phyloP scores from a whole-genome alignment of 2,797 vertebrate species.

The Lacerta viridis region DNA sequence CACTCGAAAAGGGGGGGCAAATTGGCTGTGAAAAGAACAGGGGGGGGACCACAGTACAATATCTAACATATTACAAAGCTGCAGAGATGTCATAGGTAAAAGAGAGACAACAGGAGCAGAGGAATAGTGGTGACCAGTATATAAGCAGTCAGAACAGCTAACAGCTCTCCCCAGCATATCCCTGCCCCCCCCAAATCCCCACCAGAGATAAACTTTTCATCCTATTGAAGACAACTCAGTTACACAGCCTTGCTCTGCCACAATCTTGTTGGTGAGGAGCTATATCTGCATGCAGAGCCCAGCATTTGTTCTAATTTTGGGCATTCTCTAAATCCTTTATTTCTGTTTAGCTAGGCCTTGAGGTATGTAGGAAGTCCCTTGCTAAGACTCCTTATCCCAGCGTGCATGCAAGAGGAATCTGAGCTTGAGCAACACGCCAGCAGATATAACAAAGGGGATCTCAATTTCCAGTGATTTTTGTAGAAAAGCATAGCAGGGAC shows the following conservation, averaged over 20 bases:
- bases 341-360: neutral
- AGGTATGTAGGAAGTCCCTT: neutral
- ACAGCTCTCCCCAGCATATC: too few relatives aligned
- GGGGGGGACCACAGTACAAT: too few relatives aligned
- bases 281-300: neutral
- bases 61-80: too few relatives aligned
- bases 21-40: too few relatives aligned
- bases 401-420: conserved; percentile 13
- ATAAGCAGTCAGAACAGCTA: too few relatives aligned
- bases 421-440: conserved; percentile 23
- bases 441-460: conserved; percentile 60
- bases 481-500: conserved; percentile 67
- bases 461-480: conserved; percentile 61
- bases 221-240: neutral
- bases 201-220: neutral
- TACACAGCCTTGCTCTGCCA: neutral
- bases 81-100: neutral
- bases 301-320: neutral
- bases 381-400: neutral
- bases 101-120: neutral
- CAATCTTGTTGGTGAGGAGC: neutral
- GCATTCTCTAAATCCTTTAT: conserved; percentile 43
- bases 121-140: too few relatives aligned
- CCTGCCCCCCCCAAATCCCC: neutral
- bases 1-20: too few relatives aligned